Conservation (phyloP, 2,113 vertebrate genomes). For the Hassar affinis region DNA sequence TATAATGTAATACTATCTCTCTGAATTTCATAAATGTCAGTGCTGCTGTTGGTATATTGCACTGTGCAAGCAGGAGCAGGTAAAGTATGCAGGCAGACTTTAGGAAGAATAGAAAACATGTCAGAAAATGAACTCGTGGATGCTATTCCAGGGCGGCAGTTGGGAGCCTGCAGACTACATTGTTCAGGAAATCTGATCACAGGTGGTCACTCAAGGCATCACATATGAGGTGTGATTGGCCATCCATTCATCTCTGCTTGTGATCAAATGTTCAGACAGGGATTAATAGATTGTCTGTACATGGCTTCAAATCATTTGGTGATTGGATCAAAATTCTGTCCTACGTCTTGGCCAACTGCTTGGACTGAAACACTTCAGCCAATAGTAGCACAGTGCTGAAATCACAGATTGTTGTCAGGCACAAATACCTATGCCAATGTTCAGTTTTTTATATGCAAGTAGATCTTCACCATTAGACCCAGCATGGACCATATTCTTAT, state of each 20-base stretch:
- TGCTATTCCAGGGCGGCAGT: no score
- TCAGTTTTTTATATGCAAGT: background rate
- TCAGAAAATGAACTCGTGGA: background rate
- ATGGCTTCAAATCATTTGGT: background rate
- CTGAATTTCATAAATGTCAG: background rate
- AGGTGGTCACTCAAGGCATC: background rate
- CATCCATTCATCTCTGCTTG: background rate
- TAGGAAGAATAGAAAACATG: background rate
- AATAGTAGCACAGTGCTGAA: background rate
- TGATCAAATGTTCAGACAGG: background rate
- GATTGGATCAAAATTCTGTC: background rate
- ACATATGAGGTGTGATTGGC: background rate
- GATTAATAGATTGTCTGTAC: background rate
- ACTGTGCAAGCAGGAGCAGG: background rate
- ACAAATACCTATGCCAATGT: background rate
- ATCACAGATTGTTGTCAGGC: background rate
- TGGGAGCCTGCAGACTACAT: background rate
- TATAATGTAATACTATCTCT: background rate
- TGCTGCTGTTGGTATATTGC: background rate
- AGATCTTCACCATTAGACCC: background rate
- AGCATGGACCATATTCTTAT: background rate
- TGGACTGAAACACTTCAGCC: background rate
- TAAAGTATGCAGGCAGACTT: background rate
- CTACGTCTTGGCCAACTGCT: no score
- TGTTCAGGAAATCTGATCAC: background rate